These are phyloP conservation scores for Lanius collurio DNA, from an alignment of 2,113 vertebrate genomes.

Conservation along the genomic window DNA sequence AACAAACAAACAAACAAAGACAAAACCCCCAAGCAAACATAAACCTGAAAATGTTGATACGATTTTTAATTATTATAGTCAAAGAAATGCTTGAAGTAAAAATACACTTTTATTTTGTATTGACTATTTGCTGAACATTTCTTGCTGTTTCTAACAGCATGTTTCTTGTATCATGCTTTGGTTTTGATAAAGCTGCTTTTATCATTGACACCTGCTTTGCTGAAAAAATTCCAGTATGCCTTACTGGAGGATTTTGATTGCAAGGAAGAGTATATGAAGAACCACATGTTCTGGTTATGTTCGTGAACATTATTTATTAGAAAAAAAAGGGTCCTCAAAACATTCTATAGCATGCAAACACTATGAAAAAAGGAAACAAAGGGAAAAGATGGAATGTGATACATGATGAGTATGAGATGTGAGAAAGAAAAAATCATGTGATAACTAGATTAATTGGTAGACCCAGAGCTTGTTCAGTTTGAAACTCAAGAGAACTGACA, in stretches of 20 bases:
- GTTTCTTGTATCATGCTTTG: not conserved
- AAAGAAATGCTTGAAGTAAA: not conserved
- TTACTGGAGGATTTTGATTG: not conserved
- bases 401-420: not conserved
- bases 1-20: not conserved
- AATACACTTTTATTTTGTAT: not conserved
- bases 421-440: not conserved
- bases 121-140: not conserved
- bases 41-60: not conserved
- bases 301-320: accelerated
- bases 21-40: not conserved
- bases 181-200: not conserved
- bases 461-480: not conserved
- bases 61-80: not conserved
- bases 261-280: not conserved
- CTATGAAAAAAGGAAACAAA: not conserved
- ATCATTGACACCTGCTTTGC: not conserved
- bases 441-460: not conserved
- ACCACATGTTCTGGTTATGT: not conserved
- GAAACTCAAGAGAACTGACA: not conserved
- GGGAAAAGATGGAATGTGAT: not conserved
- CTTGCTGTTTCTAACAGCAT: not conserved
- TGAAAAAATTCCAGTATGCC: not conserved
- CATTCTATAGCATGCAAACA: not conserved
- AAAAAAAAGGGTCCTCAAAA: not conserved